phyloP scores from a whole-genome alignment of 2,113 vertebrate species.

The Mustela nigripes region DNA sequence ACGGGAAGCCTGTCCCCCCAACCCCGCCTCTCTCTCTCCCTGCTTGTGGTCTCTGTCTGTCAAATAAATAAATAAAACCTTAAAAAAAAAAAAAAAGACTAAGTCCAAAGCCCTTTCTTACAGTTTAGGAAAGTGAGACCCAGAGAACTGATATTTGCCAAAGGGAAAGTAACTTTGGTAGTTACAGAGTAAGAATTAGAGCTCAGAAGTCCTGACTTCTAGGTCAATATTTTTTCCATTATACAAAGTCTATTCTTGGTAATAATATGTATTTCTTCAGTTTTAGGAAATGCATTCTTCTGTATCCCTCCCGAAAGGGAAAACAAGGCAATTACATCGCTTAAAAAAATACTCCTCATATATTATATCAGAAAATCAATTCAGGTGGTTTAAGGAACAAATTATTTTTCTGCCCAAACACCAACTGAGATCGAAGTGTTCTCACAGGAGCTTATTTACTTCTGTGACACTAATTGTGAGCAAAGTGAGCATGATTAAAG shows the following conservation, averaged over 20 bases:
- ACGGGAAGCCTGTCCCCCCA: too few relatives aligned
- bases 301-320: background rate
- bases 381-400: background rate
- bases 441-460: background rate
- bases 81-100: background rate
- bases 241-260: background rate
- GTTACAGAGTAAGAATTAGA: background rate
- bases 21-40: too few relatives aligned
- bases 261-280: background rate
- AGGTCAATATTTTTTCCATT: background rate
- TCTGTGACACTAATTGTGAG: background rate
- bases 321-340: background rate
- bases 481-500: slow-evolving; percentile 26
- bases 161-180: background rate
- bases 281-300: background rate
- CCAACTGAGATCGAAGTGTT: background rate
- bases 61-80: too few relatives aligned
- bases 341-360: background rate
- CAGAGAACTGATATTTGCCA: background rate
- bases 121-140: background rate
- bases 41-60: too few relatives aligned
- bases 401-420: slow-evolving; percentile 33
- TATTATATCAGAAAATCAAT: slow-evolving; percentile 16
- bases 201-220: background rate
- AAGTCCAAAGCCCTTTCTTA: background rate